Evolutionary conservation across 2,113 vertebrate genomes (phyloP).

Genomic region (Podarcis cretensis): DNA sequence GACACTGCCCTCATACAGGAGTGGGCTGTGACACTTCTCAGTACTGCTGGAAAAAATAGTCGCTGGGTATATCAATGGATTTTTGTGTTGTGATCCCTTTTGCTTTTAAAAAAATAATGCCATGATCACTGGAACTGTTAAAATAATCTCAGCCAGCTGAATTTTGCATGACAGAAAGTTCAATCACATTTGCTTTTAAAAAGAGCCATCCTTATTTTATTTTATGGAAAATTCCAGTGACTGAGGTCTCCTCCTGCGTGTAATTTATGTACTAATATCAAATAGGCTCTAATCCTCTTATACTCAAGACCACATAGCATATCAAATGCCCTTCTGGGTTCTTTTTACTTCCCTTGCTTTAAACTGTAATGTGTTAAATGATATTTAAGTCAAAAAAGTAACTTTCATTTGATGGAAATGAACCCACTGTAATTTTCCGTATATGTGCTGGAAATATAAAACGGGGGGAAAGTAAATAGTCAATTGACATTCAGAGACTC

Average conservation of each 20-base stretch:
- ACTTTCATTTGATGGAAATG: background rate
- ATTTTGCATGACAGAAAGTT: background rate
- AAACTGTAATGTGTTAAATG: background rate
- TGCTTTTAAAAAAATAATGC: background rate
- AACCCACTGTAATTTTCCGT: background rate
- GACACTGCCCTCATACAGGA: background rate
- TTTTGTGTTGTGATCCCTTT: background rate
- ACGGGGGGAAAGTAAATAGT: background rate
- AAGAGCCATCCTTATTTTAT: background rate
- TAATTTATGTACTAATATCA: conserved; percentile 14
- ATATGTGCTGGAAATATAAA: background rate
- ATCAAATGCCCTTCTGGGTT: conserved; percentile 19
- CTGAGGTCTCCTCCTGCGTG: conserved; percentile 10
- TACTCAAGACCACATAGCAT: background rate
- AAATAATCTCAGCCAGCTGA: background rate
- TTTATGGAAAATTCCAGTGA: background rate
- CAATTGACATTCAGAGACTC: background rate
- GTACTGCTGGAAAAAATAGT: background rate
- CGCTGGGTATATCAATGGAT: background rate
- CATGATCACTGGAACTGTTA: background rate
- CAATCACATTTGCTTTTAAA: background rate
- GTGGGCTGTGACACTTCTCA: background rate
- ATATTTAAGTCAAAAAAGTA: conserved; percentile 23
- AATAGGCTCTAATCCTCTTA: conserved; percentile 17
- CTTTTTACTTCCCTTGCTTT: conserved; percentile 7